Base-by-base conservation (phyloP, 2,113 vertebrate species). In the Atrichornis clamosus region DNA sequence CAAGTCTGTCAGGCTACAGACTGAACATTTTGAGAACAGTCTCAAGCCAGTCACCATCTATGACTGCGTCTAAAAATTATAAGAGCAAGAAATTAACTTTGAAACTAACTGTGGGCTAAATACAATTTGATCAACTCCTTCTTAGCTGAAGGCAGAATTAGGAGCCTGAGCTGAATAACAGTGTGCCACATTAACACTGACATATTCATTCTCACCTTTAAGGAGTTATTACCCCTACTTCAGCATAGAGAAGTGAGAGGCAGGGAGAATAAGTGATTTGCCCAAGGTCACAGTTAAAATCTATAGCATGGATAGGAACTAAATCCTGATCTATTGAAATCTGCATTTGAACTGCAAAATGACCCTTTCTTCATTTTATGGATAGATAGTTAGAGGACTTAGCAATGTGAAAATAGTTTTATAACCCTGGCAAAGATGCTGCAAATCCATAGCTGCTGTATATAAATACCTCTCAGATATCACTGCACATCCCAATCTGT, bases 401-500 rank as follows among this genome's bases (percentile, higher is more conserved):
- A 87, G 37, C 2, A 9, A 82, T 79, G 52, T 41, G 62, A 89
- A 96, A 91, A 87, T 17, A 67, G 24, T 72, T 90, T 90, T 84
- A 82, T 75, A 96, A 93, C 53, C 37, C 55, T 49, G 28, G 49
- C 23, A 91, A 95, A 80, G 30, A 21, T 59, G 19, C 21, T 58
- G 67, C 50, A 90, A 85, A 91, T 91, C 67, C 39, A 58, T 90
- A 60, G 46, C 68, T 80, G 21, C 50, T 85, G n/a, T 86, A 58
- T 28, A 90, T 91, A 95, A 96, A 80, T 88, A 87, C 46, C 37
- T 94, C 70, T 86, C 33, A 62, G 72, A 55, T 94, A 77, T 11
- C 69, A 63, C 46, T 65, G 75, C 46, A 46, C 59, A 55, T 90
- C 70, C 87, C 27, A 76, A 50, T 53, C 50, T 87, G 74, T 85